Conservation (phyloP, 2,888 invertebrate species). For the Mimumesa dahlbomi region DNA sequence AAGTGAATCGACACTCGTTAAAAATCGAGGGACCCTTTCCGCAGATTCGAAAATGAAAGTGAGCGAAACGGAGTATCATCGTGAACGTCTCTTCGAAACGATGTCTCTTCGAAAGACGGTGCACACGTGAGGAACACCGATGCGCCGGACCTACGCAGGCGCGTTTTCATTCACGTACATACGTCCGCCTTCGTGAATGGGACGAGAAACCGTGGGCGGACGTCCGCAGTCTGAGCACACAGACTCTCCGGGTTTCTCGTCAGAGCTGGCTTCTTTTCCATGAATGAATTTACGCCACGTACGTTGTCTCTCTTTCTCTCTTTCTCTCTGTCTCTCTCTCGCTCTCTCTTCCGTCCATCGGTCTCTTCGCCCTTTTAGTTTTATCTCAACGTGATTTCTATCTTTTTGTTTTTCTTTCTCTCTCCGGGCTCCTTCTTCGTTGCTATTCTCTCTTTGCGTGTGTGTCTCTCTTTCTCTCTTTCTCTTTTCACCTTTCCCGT, state of each 20-base stretch:
- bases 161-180: slow-evolving; percentile 62
- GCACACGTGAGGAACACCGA: slow-evolving; percentile 19
- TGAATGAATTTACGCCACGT: slow-evolving; percentile 72
- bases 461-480: not conserved
- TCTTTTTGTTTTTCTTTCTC: not conserved
- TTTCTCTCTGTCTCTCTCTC: not conserved
- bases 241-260: slow-evolving; percentile 16
- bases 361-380: not conserved
- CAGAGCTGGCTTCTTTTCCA: slow-evolving; percentile 60
- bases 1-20: too few relatives aligned
- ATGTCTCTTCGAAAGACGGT: slow-evolving; percentile 6
- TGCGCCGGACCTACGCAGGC: slow-evolving; percentile 52
- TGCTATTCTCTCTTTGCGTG: not conserved
- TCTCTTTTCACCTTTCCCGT: too few relatives aligned
- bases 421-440: not conserved
- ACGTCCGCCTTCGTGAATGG: slow-evolving; percentile 66
- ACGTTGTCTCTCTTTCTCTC: slow-evolving; percentile 30
- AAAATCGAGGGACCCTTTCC: too few relatives aligned
- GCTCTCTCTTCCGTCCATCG: not conserved
- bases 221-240: slow-evolving; percentile 50
- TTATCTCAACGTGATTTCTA: slow-evolving; percentile 4
- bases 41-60: slow-evolving; percentile 24
- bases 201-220: slow-evolving; percentile 71
- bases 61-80: not conserved
- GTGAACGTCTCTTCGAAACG: slow-evolving; percentile 8